These are phyloP conservation scores for Phorcus lineatus DNA, from an alignment of 2,888 invertebrate genomes.

Conservation along the genomic window DNA sequence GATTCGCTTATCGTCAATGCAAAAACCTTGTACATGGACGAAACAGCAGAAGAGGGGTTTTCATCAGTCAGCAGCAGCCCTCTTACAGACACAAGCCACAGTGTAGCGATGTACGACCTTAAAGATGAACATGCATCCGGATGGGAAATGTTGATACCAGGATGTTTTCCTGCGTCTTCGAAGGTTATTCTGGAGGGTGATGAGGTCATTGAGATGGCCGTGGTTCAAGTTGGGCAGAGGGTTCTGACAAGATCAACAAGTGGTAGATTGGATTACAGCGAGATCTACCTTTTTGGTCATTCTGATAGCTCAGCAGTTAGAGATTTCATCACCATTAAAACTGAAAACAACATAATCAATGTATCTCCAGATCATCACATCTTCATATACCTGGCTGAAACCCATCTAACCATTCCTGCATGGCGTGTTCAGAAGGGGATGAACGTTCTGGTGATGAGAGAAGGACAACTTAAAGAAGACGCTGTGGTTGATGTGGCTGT, in stretches of 20 bases:
- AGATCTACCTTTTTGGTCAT: background rate
- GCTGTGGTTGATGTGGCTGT: too few relatives aligned
- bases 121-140: too few relatives aligned
- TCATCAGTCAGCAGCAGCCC: background rate
- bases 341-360: background rate
- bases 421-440: background rate
- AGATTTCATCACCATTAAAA: background rate
- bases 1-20: background rate
- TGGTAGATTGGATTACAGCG: background rate
- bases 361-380: background rate
- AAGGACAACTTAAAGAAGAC: background rate
- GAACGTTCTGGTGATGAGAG: background rate
- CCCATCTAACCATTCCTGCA: background rate
- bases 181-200: background rate
- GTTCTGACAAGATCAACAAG: background rate
- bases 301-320: background rate
- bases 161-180: background rate
- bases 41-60: background rate
- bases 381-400: background rate
- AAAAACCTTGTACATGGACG: background rate
- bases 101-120: too few relatives aligned
- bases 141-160: background rate
- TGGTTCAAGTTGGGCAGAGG: background rate
- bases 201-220: background rate
- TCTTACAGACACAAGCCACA: background rate